These are phyloP conservation scores for Brienomyrus brachyistius DNA, from an alignment of 2,113 vertebrate genomes.

Conservation along the genomic window DNA sequence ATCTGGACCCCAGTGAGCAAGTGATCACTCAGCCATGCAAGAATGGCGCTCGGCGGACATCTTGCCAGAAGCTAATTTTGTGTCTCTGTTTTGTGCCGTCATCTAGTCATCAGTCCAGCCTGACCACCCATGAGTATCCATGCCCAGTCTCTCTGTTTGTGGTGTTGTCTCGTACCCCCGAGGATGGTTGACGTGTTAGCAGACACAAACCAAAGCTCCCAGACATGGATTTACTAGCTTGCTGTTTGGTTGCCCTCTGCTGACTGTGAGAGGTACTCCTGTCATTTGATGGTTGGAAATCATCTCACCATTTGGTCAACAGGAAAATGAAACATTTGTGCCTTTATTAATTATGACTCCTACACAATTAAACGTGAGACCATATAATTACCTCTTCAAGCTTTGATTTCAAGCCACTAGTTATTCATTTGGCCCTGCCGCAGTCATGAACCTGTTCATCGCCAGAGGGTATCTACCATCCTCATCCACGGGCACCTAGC, in stretches of 20 bases:
- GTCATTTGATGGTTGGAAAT: neutral
- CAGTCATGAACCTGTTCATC: neutral
- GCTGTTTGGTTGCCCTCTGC: neutral
- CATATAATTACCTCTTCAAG: neutral
- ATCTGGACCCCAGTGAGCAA: neutral
- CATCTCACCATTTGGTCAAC: neutral
- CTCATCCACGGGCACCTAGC: neutral
- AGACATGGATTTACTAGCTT: constrained; percentile 6
- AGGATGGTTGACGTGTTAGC: constrained; percentile 30
- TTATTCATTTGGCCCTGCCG: neutral
- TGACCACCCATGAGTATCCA: constrained; percentile 42
- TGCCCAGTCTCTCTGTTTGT: constrained; percentile 38
- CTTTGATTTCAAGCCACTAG: neutral
- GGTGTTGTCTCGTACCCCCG: constrained; percentile 39
- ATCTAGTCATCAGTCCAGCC: constrained; percentile 36
- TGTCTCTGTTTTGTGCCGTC: constrained; percentile 36
- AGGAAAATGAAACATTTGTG: neutral
- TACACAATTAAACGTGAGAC: neutral
- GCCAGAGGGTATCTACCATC: neutral
- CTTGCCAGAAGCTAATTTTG: neutral
- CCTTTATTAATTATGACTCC: neutral
- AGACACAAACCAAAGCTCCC: constrained; percentile 35
- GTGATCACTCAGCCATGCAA: neutral
- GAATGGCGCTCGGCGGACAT: neutral
- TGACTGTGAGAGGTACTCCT: neutral